Conservation (phyloP, 2,113 vertebrate genomes). For the Nothoprocta pentlandii region DNA sequence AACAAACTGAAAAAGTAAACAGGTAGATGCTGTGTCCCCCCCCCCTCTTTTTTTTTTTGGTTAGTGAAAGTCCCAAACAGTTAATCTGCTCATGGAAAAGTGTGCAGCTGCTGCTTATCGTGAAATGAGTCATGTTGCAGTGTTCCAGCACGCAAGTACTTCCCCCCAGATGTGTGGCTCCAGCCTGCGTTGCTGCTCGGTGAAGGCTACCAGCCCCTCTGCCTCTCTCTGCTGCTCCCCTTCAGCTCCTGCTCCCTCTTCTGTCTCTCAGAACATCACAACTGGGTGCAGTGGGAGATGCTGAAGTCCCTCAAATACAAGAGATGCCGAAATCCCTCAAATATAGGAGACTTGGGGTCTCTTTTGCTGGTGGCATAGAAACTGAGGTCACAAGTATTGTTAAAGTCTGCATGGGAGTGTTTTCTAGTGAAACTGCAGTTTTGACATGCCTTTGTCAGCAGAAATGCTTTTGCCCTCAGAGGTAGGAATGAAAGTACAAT, state of each 20-base stretch:
- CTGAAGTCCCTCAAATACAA: background rate
- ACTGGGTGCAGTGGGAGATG: background rate
- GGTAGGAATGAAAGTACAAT: conserved; percentile 15
- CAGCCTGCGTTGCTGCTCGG: accelerated
- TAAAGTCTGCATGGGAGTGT: background rate
- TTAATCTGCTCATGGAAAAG: background rate
- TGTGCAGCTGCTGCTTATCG: background rate
- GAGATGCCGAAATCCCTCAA: background rate
- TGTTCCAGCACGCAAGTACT: background rate
- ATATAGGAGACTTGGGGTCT: background rate
- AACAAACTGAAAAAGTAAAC: background rate
- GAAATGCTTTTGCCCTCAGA: conserved; percentile 13
- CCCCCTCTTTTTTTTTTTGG: background rate
- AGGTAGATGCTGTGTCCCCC: background rate
- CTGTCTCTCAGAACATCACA: background rate
- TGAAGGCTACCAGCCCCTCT: accelerated
- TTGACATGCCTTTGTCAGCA: conserved; percentile 31
- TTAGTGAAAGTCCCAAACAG: background rate
- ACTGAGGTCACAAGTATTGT: background rate
- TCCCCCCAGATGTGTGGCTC: background rate
- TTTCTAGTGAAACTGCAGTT: conserved; percentile 22
- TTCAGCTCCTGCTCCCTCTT: background rate
- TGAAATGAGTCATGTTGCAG: background rate
- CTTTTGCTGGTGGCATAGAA: background rate
- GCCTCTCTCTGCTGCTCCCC: background rate